Base-by-base conservation (phyloP, 2,888 invertebrate species). In the Habroteleia sp. region DNA sequence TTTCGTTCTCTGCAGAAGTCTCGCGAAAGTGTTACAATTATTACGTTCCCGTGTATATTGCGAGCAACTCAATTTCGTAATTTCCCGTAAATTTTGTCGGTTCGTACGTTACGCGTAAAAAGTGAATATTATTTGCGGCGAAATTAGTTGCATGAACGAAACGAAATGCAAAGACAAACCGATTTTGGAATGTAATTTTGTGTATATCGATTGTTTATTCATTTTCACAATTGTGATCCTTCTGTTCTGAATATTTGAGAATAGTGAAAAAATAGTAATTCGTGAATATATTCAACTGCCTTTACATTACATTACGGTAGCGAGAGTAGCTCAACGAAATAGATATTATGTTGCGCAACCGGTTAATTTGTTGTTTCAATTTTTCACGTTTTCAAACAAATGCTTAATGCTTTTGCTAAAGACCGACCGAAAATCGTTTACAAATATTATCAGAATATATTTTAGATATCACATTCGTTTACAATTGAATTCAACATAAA, bases 221-320 rank as follows among this genome's bases (percentile, higher is more conserved):
- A n/a, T 13, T 6, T 25, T 27, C 17, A 7, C 6, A 56, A n/a
- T 25, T 25, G 16, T 35, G 33, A 44, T 23, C 29, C 20, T 56
- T 31, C 46, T 44, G 65, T 66, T 2, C 20, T 56, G 66, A 66
- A 66, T 66, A 66, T 25, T 31, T 37, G 37, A 23, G 31, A 66
- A 66, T 46, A 25, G 66, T 66, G 66, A 46, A 66, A 66, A 66
- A 66, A 66, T 66, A 66, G 66, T 46, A 25, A 54, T 65, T 44
- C 65, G 27, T 44, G 11, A 44, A 41, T 54, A 23, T 37, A 54
- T 66, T 56, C 66, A 56, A 66, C 66, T 39, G 65, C 23, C n/a
- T 48, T 60, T 33, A 44, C 3, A 16, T 44, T 58, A 58, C 37
- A n/a, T 46, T 27, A 25, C 14, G 31, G 20, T 27, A 44, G 35